These are phyloP conservation scores for Perognathus longimembris DNA, from an alignment of 2,113 vertebrate genomes.

Conservation along the genomic window DNA sequence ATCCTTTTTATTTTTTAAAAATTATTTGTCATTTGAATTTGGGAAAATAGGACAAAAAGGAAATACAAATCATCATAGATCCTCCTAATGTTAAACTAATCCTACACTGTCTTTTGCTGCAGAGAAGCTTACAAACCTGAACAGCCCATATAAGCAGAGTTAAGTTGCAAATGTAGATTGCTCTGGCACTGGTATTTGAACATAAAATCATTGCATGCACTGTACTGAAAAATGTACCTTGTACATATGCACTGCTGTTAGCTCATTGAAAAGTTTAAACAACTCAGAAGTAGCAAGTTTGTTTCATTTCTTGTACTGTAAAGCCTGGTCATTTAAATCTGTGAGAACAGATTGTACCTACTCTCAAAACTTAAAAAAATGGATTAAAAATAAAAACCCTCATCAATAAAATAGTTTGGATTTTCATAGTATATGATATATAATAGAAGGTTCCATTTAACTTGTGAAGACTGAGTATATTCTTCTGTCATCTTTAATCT, in stretches of 20 bases:
- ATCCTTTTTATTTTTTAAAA: not conserved
- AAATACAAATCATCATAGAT: not conserved
- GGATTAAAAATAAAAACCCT: not conserved
- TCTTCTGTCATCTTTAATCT: not conserved
- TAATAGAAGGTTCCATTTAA: not conserved
- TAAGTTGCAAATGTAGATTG: not conserved
- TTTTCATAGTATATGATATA: not conserved
- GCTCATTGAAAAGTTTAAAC: not conserved
- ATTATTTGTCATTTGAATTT: not conserved
- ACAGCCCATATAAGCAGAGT: not conserved
- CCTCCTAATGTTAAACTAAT: not conserved
- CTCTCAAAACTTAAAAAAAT: not conserved
- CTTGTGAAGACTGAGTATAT: conserved; percentile 10
- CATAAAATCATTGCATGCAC: not conserved
- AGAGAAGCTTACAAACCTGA: not conserved
- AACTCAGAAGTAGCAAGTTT: not conserved
- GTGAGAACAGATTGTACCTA: not conserved
- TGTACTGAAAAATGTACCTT: not conserved
- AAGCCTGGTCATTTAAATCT: conserved; percentile 17
- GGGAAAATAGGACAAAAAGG: not conserved
- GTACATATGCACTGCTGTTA: not conserved
- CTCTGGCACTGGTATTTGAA: not conserved
- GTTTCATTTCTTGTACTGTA: not conserved
- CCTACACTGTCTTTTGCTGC: not conserved
- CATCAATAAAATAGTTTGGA: not conserved